A percentile compares a stretch with the other conserved stretches of the same genome.
Evolutionary conservation across 2,113 vertebrate species (phyloP).

Genomic region (Jaculus jaculus): DNA sequence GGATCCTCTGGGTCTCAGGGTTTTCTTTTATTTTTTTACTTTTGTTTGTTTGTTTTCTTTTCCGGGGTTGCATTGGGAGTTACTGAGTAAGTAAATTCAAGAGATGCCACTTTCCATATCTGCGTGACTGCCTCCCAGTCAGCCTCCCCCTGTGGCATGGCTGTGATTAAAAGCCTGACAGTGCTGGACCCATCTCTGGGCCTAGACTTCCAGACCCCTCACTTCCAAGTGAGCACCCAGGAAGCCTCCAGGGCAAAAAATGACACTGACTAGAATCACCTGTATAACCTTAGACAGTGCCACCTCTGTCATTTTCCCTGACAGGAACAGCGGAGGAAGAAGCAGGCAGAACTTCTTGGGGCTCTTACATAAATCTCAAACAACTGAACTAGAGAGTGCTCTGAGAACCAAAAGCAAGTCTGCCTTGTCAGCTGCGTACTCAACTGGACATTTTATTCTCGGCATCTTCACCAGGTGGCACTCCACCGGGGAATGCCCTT

Average conservation of each 20-base stretch:
- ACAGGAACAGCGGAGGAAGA: not conserved
- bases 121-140: not conserved
- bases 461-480: no score
- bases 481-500: not conserved
- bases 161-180: not conserved
- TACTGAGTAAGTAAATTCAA: not conserved
- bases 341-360: not conserved
- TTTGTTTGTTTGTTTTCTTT: no score
- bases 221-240: not conserved
- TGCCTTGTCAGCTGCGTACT: not conserved
- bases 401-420: slow-evolving; percentile 1
- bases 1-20: no score
- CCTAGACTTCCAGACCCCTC: not conserved
- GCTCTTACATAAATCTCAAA: slow-evolving; percentile 19
- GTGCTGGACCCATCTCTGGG: not conserved
- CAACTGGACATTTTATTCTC: not conserved
- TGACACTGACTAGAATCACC: not conserved
- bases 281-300: not conserved
- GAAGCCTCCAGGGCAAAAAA: not conserved
- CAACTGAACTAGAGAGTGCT: not conserved
- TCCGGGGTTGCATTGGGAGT: not conserved
- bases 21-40: no score
- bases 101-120: not conserved
- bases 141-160: not conserved
- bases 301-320: not conserved